Base-by-base conservation (phyloP, 1,140 invertebrate species). In the Pararge aegeria region DNA sequence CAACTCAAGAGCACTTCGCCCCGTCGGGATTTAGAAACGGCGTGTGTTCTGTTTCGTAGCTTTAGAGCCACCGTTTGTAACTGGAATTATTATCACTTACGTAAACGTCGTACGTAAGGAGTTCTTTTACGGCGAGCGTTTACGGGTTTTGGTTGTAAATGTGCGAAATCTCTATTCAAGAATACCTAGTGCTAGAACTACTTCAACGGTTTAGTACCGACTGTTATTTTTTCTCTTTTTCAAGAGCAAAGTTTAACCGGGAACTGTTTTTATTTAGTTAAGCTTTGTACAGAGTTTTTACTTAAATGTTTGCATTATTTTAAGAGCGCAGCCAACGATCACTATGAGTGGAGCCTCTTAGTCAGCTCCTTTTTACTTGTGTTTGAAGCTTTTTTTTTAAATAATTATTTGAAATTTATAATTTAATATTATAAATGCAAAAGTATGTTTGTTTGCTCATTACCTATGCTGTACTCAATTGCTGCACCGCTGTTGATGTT, bases 1-100 rank as follows among this genome's bases (percentile, higher is more conserved):
- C 49, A 58, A 51, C 52, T 69, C 54, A 55, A 73, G 68, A 66
- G 65, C 68, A 68, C 67, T 73, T 53, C 38, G 40, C 56, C 38
- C 18, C 38, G 34, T 19, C 21, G 7, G 49, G 27, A 46, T 60
- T 60, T 21, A 53, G 49, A 34, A 34, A 34, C 27, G 49, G 27
- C 30, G 30, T 51, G 21, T 51, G 49, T 37, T 51, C 49, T 51
- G 24, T 51, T 51, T 51, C 21, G 12, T 34, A 19, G 12, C 29
- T 4, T 10, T 0, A 42, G 38, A 42, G 42, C 42, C 6, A 9
- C 29, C 24, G 27, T 51, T 51, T 51, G 49, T 37, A 34, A 16
- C 49, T 34, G 27, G 42, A 46, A 46, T 46, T 46, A 46, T 46
- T 46, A 46, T 46, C 42, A 46, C 42, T 46, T 46, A 46, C 42